phyloP scores from a whole-genome alignment of 2,113 vertebrate genomes.

The Siniperca knerii region DNA sequence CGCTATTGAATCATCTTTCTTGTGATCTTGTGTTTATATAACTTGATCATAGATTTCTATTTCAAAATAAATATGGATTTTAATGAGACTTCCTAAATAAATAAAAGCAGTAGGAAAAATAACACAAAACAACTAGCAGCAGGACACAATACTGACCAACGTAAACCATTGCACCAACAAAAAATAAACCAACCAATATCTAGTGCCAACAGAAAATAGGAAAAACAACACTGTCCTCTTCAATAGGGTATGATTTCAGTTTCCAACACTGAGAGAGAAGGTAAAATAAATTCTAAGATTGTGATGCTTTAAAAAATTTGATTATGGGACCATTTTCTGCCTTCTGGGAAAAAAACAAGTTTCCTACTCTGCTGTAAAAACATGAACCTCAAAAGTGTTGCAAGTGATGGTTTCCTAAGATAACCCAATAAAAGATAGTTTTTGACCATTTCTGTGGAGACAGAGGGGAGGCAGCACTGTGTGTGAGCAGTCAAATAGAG shows the following conservation, averaged over 20 bases:
- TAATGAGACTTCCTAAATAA: neutral
- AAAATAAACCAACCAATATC: neutral
- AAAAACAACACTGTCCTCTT: neutral
- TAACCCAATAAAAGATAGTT: neutral
- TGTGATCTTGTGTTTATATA: neutral
- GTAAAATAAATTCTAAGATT: slow-evolving; percentile 3
- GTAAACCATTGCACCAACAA: neutral
- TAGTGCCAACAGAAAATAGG: neutral
- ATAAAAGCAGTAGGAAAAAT: neutral
- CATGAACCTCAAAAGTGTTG: neutral
- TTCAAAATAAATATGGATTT: neutral
- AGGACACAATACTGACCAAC: neutral
- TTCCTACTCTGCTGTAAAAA: neutral
- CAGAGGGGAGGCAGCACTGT: neutral
- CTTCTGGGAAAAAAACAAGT: neutral
- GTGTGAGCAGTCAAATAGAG: slow-evolving; percentile 18
- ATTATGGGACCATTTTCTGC: slow-evolving; percentile 8
- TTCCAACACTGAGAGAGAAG: neutral
- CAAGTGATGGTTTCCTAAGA: slow-evolving; percentile 9
- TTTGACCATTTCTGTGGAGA: slow-evolving; percentile 14
- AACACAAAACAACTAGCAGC: neutral
- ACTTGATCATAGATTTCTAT: neutral
- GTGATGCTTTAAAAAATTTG: neutral
- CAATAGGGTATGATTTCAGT: neutral
- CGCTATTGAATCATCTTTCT: neutral